Conservation (phyloP, 2,113 vertebrate species). For the Pardalotus punctatus region DNA sequence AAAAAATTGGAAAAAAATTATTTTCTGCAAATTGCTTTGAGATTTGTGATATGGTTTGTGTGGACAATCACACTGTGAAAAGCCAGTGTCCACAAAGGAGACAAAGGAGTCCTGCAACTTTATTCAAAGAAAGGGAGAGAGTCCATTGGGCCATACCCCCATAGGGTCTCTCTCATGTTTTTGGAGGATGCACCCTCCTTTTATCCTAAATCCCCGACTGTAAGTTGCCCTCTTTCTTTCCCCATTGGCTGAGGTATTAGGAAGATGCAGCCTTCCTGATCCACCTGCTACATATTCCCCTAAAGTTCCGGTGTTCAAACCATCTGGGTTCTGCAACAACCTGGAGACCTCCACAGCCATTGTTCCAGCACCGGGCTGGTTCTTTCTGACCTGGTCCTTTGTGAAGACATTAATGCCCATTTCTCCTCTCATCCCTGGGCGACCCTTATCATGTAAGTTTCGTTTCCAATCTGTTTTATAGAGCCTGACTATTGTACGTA, state of each 20-base stretch:
- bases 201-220: neutral
- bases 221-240: neutral
- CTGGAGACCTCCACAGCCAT: accelerated
- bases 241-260: neutral
- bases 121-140: neutral
- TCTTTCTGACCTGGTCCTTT: accelerated
- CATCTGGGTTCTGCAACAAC: accelerated
- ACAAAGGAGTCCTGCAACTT: neutral
- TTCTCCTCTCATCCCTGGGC: neutral
- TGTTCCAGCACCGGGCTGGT: neutral
- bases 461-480: neutral
- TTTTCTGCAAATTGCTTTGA: neutral
- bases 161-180: neutral
- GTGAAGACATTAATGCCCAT: neutral
- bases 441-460: neutral
- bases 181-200: neutral
- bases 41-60: neutral
- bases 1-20: accelerated
- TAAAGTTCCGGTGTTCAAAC: neutral
- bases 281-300: neutral
- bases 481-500: neutral
- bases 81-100: neutral
- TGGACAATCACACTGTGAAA: neutral
- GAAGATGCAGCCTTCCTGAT: neutral
- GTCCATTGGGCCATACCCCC: neutral